Base-by-base conservation (phyloP, 2,888 invertebrate species). In the Synanthedon tipuliformis region DNA sequence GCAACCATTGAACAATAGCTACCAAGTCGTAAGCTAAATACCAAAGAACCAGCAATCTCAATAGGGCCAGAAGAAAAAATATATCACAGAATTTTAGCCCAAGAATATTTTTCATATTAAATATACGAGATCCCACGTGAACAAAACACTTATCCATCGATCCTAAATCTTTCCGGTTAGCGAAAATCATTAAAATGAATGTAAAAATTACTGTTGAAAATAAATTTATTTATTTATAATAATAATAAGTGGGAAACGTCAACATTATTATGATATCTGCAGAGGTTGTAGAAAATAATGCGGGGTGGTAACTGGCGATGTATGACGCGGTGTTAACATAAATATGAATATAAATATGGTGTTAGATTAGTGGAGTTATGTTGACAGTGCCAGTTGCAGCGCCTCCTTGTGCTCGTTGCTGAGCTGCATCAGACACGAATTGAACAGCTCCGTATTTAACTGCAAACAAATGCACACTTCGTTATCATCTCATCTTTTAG, bases 331-430 rank as follows among this genome's bases (percentile, higher is more conserved):
- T 23, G 57, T 50, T 34, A 34, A 8, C 34, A 34, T 34, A 34
- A 23, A 34, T 34, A 34, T 7, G 27, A 60, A 23, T 23, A 60
- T 67, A 68, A 66, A 71, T 69, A 69, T 51, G 58, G 54, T 58
- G 57, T 54, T 34, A 56, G 53, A 55, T 54, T 51, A 48, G 41
- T 15, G 52, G 34, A 10, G 52, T 45, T 83, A 81, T 66, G 87
- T 78, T 60, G 88, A 88, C 57, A 93, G 87, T 59, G 94, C 94
- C 63, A 92, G 87, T 76, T 94, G 93, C 61, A 98, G 88, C 49
- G 95, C 95, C 66, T 93, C 92, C 77, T 95, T 94, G 77, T 96
- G 94, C 66, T 95, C 95, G 54, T 91, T 89, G 63, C 92, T 90
- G 62, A 98, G 88, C 61, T 91, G 90, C 72, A 90, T 89, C 64